Conservation (phyloP, 2,113 vertebrate genomes). For the Sciurus niger region DNA sequence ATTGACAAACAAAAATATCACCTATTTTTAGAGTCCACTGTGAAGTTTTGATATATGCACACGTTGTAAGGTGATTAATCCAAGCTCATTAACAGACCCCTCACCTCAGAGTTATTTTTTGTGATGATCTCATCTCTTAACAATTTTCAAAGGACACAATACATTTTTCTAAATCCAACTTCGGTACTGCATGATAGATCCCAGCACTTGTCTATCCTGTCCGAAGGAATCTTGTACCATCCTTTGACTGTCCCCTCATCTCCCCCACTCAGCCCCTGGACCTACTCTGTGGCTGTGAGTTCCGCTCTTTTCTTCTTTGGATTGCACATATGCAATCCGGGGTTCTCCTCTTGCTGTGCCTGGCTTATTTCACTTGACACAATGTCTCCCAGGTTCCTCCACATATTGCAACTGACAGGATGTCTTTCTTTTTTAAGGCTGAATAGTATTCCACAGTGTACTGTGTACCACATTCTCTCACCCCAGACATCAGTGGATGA, state of each 20-base stretch:
- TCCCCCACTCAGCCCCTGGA: neutral
- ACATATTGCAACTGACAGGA: no score
- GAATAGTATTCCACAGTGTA: neutral
- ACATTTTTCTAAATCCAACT: neutral
- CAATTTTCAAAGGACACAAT: neutral
- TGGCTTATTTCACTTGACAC: neutral
- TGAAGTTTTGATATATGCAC: neutral
- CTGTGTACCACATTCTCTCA: no score
- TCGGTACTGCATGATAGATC: rapidly evolving
- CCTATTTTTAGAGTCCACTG: neutral
- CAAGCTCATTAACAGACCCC: neutral
- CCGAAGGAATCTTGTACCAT: neutral
- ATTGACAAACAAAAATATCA: neutral
- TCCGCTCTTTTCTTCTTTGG: neutral
- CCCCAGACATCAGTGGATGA: no score
- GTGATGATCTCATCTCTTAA: neutral
- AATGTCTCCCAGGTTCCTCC: neutral
- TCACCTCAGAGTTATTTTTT: neutral
- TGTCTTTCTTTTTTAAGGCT: neutral
- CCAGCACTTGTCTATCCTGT: neutral
- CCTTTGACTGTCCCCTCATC: neutral
- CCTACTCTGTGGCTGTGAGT: neutral
- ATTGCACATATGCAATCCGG: neutral
- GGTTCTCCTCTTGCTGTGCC: neutral
- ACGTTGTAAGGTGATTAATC: no score